Evolutionary conservation across 2,113 vertebrate species (phyloP).

Genomic region (Chamaea fasciata): DNA sequence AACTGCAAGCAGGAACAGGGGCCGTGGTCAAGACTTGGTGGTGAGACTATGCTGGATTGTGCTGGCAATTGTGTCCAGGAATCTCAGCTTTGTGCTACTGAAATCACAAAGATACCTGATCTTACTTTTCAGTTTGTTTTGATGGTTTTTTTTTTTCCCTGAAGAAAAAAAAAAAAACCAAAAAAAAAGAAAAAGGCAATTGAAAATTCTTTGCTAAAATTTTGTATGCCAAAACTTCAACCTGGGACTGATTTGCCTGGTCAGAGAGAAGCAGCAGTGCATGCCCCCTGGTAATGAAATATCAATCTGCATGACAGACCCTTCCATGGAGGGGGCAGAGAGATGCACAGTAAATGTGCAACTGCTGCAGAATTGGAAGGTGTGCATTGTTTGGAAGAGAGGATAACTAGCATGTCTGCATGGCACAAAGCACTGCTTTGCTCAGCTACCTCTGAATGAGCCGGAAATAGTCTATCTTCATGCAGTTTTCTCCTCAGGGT

Average conservation of each 20-base stretch:
- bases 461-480: background rate
- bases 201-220: background rate
- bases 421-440: background rate
- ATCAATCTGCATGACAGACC: background rate
- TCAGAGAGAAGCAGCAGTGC: background rate
- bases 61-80: background rate
- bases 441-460: background rate
- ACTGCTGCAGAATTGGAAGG: background rate
- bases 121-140: background rate
- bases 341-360: background rate
- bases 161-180: background rate
- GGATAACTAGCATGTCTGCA: background rate
- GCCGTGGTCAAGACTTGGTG: background rate
- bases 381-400: background rate
- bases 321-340: background rate
- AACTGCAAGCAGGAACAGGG: background rate
- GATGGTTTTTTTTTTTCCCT: accelerated
- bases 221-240: background rate
- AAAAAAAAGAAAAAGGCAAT: background rate
- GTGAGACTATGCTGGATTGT: background rate
- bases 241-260: background rate
- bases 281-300: background rate
- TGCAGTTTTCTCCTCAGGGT: background rate
- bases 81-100: background rate
- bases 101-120: background rate